Evolutionary conservation across 2,888 invertebrate genomes (phyloP), one percentile per base, ranked within the genome.

Genomic region (Agrotis clavis): DNA sequence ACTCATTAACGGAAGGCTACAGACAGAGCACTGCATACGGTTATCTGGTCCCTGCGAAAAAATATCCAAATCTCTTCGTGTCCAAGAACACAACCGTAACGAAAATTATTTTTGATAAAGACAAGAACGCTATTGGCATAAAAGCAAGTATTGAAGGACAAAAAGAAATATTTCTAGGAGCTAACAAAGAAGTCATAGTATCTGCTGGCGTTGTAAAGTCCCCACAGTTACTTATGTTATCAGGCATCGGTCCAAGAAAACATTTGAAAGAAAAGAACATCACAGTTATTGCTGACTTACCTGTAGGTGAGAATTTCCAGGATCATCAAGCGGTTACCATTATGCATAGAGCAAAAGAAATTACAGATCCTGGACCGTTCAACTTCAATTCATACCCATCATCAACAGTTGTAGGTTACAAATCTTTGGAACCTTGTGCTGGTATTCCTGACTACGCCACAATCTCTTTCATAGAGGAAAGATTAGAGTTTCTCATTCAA

Each of bases 141-240:
- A 67, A 60, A 70, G 59, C 69, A 16, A 25, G 61, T 30, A 54
- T 66, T n/a, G 13, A 53, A 19, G 61, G 68, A n/a, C 47, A 67
- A 11, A 59, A 65, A n/a, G 65, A 53, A 18, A 70, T 72, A 54
- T 71, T 35, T 41, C 4, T 81, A 7, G 74, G 69, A 45, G 84
- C 83, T 4, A 84, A 79, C 18, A 86, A 86, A 45, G 95, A 96
- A 74, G 88, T 96, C 0, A 93, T 96, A 48, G 61, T 95, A 2
- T 92, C 92, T 0, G 93, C 91, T 2, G 95, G 95, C 3, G 83
- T 89, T 2, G 85, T 95, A 7, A 93, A 95, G 69, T 91, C 95
- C 0, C 92, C 95, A 0, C 92, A 95, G 74, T 79, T 96, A 2
- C 85, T 96, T 0, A 91, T 94, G 89, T 79, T 95, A 0, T 96